Conservation (phyloP, 1,140 invertebrate genomes). For the Pemphigus obesinymphae region DNA sequence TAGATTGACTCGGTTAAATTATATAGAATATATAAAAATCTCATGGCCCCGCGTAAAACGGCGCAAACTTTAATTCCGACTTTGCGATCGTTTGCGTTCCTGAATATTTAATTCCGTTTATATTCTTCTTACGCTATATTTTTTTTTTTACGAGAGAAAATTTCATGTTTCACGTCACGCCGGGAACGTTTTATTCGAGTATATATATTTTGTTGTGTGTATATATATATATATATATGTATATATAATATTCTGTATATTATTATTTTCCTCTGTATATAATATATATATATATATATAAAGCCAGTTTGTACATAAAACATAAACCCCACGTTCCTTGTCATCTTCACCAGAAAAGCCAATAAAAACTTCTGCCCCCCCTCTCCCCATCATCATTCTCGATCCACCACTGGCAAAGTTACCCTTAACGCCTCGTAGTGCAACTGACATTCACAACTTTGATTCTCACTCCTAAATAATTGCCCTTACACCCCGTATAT, state of each 20-base stretch:
- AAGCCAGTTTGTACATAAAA: constrained; percentile 1
- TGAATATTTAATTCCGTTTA: constrained; percentile 13
- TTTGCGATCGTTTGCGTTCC: not conserved
- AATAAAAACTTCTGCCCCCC: constrained; percentile 19
- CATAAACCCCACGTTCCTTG: not conserved
- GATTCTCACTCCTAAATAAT: constrained; percentile 5
- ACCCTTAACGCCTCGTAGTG: constrained; percentile 19
- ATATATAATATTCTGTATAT: not conserved
- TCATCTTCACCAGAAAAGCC: constrained; percentile 18
- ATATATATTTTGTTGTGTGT: too few species aligned
- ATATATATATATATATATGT: not conserved
- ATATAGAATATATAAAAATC: not conserved
- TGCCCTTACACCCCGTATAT: not conserved
- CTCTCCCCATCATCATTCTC: too few species aligned
- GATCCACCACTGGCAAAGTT: not conserved
- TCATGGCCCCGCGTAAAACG: not conserved
- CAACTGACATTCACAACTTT: constrained; percentile 21
- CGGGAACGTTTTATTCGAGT: constrained; percentile 22
- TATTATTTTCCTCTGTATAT: constrained; percentile 10
- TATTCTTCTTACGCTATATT: not conserved
- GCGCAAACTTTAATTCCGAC: not conserved
- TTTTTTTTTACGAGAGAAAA: constrained; percentile 20
- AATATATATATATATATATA: not conserved
- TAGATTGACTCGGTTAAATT: not conserved
- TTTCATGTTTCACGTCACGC: not conserved